Base-by-base conservation (phyloP, 2,888 invertebrate genomes). In the Lacanobia oleracea region DNA sequence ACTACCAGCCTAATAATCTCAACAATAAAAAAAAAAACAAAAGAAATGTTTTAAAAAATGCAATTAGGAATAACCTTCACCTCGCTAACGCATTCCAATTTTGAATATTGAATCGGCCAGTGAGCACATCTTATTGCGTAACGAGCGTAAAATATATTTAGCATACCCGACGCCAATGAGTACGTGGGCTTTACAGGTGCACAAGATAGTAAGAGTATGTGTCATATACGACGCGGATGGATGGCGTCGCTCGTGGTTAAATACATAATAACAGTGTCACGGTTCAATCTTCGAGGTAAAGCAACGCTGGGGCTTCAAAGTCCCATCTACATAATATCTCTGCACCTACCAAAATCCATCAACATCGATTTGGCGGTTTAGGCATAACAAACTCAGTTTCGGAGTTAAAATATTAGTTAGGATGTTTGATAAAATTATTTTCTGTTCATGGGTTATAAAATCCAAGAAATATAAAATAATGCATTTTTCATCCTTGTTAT, bases 1-100 rank as follows among this genome's bases (percentile, higher is more conserved):
- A 66, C n/a, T 53, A 67, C 37, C 54, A 69, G 56, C 53, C 16
- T 69, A 68, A 18, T 53, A 61, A 53, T 57, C 18, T n/a, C 2
- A 54, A n/a, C 14, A 16, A n/a, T n/a, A 0, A 16, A 51, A 62
- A 60, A 51, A 50, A 37, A 62, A 56, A 72, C n/a, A 64, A 72
- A 66, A 48, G 48, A 75, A 66, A 75, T 7, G 69, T 37, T 16
- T 40, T 37, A 48, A 14, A 67, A 77, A 79, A 71, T 79, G 70
- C 83, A 82, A 84, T 87, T 78, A 83, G 63, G 72, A 50, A n/a
- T 71, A 64, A 37, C 88, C 88, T 86, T 88, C 88, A 83, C 88
- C 83, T 67, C 68, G 59, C 81, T 70, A 68, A 59, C 72, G 73
- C 73, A 65, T 72, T 80, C 73, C 71, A 75, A 61, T 71, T 75